These are phyloP conservation scores for Tenebrosternarchus preto DNA, from an alignment of 2,113 vertebrate genomes.

Conservation along the genomic window DNA sequence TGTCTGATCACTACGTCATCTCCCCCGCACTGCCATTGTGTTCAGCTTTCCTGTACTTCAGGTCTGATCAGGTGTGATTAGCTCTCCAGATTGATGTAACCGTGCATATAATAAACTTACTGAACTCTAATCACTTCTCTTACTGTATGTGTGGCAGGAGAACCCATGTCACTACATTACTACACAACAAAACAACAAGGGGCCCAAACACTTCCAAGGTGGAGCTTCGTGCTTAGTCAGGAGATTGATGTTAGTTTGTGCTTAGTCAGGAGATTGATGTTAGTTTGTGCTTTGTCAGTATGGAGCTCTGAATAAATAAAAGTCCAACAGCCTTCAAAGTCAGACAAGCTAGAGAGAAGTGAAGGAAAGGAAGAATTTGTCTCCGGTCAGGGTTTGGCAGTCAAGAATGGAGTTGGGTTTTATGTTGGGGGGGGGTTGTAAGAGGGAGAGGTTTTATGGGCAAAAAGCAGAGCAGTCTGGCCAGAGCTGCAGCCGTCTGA, in stretches of 20 bases:
- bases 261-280: conserved; percentile 7
- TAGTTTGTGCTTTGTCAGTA: not conserved
- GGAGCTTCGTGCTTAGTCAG: not conserved
- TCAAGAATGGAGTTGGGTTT: no score
- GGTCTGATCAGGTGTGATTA: conserved; percentile 42
- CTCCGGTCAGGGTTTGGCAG: no score
- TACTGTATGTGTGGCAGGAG: not conserved
- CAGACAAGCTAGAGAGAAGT: not conserved
- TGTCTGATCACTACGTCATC: not conserved
- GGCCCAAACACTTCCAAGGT: not conserved
- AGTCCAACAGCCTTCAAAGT: conserved; percentile 2
- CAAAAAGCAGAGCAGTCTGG: conserved; percentile 8
- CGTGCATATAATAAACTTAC: not conserved
- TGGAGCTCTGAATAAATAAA: not conserved
- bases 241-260: not conserved
- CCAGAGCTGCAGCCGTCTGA: conserved; percentile 38
- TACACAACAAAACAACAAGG: conserved; percentile 7
- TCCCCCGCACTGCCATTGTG: conserved; percentile 9
- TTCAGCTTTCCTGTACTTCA: conserved; percentile 35
- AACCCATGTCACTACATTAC: conserved; percentile 10
- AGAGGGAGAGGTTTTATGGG: not conserved
- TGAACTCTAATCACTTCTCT: conserved; percentile 14
- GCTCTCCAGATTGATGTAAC: not conserved
- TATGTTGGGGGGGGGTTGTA: no score
- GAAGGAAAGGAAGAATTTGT: no score